Base-by-base conservation (phyloP, 2,113 vertebrate species). In the Chaenogobius annularis region DNA sequence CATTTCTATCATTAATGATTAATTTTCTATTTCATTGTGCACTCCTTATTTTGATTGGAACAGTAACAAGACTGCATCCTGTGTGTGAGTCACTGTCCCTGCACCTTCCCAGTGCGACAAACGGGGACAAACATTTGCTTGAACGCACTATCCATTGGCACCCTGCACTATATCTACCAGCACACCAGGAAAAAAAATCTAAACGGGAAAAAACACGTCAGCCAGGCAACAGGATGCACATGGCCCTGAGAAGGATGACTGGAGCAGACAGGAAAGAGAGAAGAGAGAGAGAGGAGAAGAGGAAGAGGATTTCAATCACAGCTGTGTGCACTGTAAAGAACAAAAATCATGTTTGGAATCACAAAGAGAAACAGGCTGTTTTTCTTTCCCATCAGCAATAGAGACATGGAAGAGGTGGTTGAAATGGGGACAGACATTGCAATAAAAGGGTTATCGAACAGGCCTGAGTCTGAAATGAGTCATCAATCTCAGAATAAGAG, bases 181-280 rank as follows among this genome's bases (percentile, higher is more conserved):
- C 22, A 74, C 46, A 47, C 52, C 19, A 52, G 15, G 5, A 0
- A 23, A 22, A 50, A 50, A 68, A 73, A 10, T 68, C 26, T 0
- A 67, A 83, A 77, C 10, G 77, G 77, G 75, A 80, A 89, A 89
- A 90, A 89, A 84, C 74, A 89, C 1, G 0, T 43, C 67, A 75
- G 69, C 71, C 72, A 83, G 80, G 89, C 87, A 87, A 88, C 92
- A 93, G 92, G 92, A 93, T 92, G 85, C 90, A 92, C 77, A 92
- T 92, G 88, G 83, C 11, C 78, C 75, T 56, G 82, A 86, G 83
- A 88, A 85, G 85, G 87, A 92, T 88, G 80, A 66, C 79, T 83
- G 82, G 77, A 9, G 72, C 68, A 73, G 76, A 37, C 90, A 92
- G 92, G 92, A 93, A 92, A 91, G 78, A 73, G 86, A 70, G 88